These are phyloP conservation scores for Eristalinus aeneus DNA, from an alignment of 2,888 invertebrate genomes.

Conservation along the genomic window DNA sequence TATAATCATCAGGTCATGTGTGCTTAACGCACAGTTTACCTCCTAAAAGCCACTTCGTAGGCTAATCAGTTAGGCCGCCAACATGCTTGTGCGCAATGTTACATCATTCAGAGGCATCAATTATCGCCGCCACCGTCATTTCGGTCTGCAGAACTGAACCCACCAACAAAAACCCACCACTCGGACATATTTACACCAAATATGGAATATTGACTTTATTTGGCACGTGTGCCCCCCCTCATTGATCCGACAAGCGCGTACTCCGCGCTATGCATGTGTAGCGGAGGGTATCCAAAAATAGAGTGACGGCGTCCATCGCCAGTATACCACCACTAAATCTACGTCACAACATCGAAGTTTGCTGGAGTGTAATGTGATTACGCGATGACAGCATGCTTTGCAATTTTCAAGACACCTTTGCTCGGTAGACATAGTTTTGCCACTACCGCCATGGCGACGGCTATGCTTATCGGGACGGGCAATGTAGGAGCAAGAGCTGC, in stretches of 20 bases:
- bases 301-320: conserved; percentile 32
- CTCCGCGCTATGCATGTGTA: not conserved
- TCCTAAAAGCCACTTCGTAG: not conserved
- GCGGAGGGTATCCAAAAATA: conserved; percentile 30
- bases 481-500: conserved; percentile 4
- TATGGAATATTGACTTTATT: conserved; percentile 59
- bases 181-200: conserved; percentile 29
- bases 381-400: conserved; percentile 34
- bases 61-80: not conserved
- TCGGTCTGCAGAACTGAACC: conserved; percentile 3
- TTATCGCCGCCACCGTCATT: not conserved
- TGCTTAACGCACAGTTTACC: too few species aligned
- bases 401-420: conserved; percentile 30
- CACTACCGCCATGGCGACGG: not conserved
- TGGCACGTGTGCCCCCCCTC: conserved; percentile 38
- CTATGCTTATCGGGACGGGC: not conserved
- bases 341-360: conserved; percentile 43
- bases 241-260: not conserved
- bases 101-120: conserved; percentile 22
- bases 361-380: conserved; percentile 36
- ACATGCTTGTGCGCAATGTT: not conserved
- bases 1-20: too few species aligned
- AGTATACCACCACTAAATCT: conserved; percentile 1
- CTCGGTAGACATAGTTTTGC: conserved; percentile 5
- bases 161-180: not conserved